Base-by-base conservation (phyloP, 2,113 vertebrate species). In the Nasalis larvatus region DNA sequence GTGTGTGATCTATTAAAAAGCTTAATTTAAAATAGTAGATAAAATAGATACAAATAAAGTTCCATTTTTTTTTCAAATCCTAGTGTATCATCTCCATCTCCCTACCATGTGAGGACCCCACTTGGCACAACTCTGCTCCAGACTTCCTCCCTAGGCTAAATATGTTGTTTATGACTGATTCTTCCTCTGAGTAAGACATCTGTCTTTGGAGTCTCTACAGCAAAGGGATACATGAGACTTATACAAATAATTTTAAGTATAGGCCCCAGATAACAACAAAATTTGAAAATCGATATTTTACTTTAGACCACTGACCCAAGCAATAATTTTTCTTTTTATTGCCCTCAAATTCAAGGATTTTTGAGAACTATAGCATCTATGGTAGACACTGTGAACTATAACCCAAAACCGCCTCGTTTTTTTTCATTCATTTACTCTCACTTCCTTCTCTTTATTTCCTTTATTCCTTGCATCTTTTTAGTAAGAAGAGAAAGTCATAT, bases 281-380 rank as follows among this genome's bases (percentile, higher is more conserved):
- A 47, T 25, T 88, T 95, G 63, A 63, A 96, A 86, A 69, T 58
- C 45, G 69, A 2, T 81, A 56, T 81, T 93, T 77, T 42, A 83
- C 20, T 76, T 68, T 25, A 73, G 77, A 42, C 13, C 56, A 60
- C 10, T 8, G 54, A 74, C 30, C 3, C 25, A 86, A 17, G 35
- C 14, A 91, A 74, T 35, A 20, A 40, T 47, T 2, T 56, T 42
- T 91, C 32, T 93, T 84, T 68, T 45, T 80, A 66, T 77, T 27
- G 87, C 4, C 20, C 35, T 10, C 7, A 78, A 85, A 47, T 40
- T 91, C 42, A 42, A 76, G 1, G 54, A 60, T 8, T 87, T 95
- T 82, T 21, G 25, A 82, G 86, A 14, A 32, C 1, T 37, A 11
- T 25, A 18, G 40, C 21, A 66, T 40, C 37, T 58, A 25, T 42